Conservation (phyloP, 2,797 vertebrate species). For the Graptemys geographica region DNA sequence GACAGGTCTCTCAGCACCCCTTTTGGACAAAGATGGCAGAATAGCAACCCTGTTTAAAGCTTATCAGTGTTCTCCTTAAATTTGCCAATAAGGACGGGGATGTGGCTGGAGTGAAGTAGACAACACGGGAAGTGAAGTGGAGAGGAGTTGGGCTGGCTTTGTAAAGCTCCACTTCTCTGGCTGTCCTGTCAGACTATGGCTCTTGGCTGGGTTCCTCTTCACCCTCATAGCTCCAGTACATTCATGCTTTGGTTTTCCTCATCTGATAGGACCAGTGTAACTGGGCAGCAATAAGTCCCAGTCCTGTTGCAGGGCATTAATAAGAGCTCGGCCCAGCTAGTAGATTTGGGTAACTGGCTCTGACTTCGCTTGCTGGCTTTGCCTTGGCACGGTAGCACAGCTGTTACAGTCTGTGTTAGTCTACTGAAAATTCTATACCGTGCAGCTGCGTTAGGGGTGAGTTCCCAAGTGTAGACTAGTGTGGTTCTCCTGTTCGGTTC, state of each 20-base stretch:
- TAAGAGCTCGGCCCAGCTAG: background rate
- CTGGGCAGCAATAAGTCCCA: background rate
- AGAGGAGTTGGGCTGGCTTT: background rate
- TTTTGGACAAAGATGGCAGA: background rate
- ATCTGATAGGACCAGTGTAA: background rate
- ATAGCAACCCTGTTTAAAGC: too few species aligned
- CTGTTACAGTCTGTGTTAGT: background rate
- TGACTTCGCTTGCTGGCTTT: background rate
- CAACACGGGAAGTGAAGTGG: background rate
- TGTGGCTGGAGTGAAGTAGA: conserved; percentile 22
- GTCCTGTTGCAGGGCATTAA: conserved; percentile 15
- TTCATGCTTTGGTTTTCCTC: background rate
- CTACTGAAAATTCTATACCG: background rate
- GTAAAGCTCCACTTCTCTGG: background rate
- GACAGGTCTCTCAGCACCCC: background rate
- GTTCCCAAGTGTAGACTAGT: rapidly evolving
- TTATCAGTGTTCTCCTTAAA: rapidly evolving
- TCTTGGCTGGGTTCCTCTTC: background rate
- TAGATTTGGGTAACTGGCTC: background rate
- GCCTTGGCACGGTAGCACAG: background rate
- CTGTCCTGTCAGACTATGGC: background rate
- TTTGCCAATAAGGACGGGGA: background rate
- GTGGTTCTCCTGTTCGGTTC: background rate
- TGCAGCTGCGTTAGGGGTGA: background rate
- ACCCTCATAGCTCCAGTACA: background rate